Evolutionary conservation across 2,797 vertebrate genomes (phyloP), one percentile per base, ranked within the genome.

Genomic region (Arctocebus calabarensis): DNA sequence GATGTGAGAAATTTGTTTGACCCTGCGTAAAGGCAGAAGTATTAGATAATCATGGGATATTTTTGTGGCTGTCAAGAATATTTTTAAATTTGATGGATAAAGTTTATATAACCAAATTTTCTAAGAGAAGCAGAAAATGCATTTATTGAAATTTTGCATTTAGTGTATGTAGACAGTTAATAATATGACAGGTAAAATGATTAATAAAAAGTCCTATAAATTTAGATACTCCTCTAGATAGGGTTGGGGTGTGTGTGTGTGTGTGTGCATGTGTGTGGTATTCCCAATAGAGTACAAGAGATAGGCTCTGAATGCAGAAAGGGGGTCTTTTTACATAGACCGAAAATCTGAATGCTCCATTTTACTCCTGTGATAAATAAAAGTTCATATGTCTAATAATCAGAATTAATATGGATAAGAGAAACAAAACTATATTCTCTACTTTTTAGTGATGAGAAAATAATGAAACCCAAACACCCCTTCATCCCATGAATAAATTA

Each of bases 61-160:
- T 7, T 84, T 93, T 29, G 73, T 45, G 37, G 0, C 55, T 95
- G 23, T 0, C 0, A 93, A 92, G 96, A 95, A 45, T 57, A 70
- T 19, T 95, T 2, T 11, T 19, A 1, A 45, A 78, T 83, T 34
- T 92, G 19, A 88, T 7, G 88, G 32, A n/a, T 88, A 94, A 96
- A 77, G 5, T 2, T 32, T 79, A 52, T 22, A n/a, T 29, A 86
- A 57, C 0, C 4, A 74, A 34, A 95, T 61, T 79, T 96, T 96
- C 37, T 22, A 8, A 0, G 22, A 1, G 71, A 61, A 1, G 0
- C 13, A 78, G 32, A 52, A 16, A 52, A 52, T 52, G 48, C 19
- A 83, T n/a, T 75, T 40, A 12, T 16, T 66, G 12, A 84, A 92
- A 62, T 20, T 61, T 94, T 13, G 11, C 0, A 88, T 12, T 25